Base-by-base conservation (phyloP, 2,888 invertebrate species). In the Troides aeacus region DNA sequence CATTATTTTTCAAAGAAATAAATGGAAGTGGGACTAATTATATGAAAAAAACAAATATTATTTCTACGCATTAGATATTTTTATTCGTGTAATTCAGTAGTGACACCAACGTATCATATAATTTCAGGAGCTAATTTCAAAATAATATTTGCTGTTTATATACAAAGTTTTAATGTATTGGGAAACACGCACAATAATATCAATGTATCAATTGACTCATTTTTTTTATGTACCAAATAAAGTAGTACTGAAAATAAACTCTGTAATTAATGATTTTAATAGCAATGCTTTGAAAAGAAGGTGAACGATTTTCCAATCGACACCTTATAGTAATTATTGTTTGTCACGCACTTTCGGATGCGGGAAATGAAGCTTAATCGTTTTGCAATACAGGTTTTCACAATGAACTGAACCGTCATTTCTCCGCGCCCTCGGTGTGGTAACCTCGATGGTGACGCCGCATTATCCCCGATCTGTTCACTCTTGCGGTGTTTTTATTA, bases 321-420 rank as follows among this genome's bases (percentile, higher is more conserved):
- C 92, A 92, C 91, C 90, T 90, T 79, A 74, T 76, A 78, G 83
- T 89, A 92, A 92, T 91, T 91, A 90, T 87, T 80, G 83, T 79
- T 78, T 83, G 87, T 88, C 92, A 92, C 90, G 91, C 90, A 86
- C 90, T 85, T 85, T 79, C 77, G 74, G 80, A 79, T 84, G 80
- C 84, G 83, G 82, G 87, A 86, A 86, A 87, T 84, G 84, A 86
- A 83, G 81, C 79, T 82, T 88, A 89, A 90, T 90, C 89, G 90
- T 89, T 91, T 90, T 88, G 81, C 80, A 77, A 82, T 86, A 86
- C 86, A 77, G 84, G 85, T 86, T 89, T 87, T 72, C 79, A 79
- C 79, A 82, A 84, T 57, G 77, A 75, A 79, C 80, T 80, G 80
- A 76, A 80, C 79, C 78, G 84, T 84, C 85, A 84, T 85, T 84